phyloP scores from a whole-genome alignment of 2,888 invertebrate genomes.

The Drosophila robusta region DNA sequence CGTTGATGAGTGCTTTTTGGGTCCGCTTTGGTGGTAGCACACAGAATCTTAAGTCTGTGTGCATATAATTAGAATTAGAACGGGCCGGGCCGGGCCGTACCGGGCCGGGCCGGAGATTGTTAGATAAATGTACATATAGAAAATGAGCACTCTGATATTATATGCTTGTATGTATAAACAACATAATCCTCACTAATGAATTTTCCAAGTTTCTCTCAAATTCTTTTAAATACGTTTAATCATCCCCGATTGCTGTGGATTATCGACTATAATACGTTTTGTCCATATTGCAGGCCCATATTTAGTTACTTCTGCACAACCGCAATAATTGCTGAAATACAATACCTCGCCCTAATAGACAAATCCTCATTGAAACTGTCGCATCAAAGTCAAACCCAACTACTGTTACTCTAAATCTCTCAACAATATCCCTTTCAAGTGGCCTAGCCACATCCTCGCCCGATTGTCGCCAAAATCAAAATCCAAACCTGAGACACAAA shows the following conservation, averaged over 20 bases:
- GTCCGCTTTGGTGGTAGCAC: conserved; percentile 42
- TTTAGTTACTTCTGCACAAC: conserved; percentile 23
- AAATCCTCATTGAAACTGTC: conserved; percentile 55
- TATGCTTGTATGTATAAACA: background rate
- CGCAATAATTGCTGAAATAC: conserved; percentile 35
- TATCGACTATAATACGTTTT: conserved; percentile 11
- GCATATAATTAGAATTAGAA: conserved; percentile 69
- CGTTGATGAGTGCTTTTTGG: conserved; percentile 71
- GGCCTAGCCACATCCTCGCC: conserved; percentile 50
- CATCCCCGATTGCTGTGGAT: conserved; percentile 18
- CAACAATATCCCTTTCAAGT: conserved; percentile 59
- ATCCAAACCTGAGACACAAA: conserved; percentile 15
- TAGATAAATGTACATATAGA: conserved; percentile 2
- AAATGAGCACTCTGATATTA: conserved; percentile 14
- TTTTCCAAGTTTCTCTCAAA: conserved; percentile 1
- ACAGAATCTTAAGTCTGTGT: conserved; percentile 51
- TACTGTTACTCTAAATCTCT: conserved; percentile 38
- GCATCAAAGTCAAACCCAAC: conserved; percentile 41
- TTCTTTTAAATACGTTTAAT: conserved; percentile 12
- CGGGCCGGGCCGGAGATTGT: background rate
- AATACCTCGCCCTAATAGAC: conserved; percentile 34
- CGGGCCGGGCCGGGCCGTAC: conserved; percentile 21
- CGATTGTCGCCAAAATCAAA: conserved; percentile 41
- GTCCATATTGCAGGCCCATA: background rate
- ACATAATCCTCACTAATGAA: conserved; percentile 21